Conservation (phyloP, 2,888 invertebrate genomes). For the Ramazzottius varieornatus region DNA sequence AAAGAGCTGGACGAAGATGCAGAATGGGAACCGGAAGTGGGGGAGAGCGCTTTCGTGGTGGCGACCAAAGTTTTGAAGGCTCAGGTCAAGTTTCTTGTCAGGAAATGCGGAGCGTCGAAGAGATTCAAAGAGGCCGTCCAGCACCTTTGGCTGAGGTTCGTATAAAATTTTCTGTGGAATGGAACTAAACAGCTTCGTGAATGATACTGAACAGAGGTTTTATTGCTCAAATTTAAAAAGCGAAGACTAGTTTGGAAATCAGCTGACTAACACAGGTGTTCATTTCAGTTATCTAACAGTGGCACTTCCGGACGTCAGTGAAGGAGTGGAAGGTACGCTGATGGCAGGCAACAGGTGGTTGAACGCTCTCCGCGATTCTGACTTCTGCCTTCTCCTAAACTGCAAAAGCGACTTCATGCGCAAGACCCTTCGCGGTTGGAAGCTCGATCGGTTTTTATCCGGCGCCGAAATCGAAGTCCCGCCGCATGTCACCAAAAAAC, state of each 20-base stretch:
- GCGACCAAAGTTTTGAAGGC: neutral
- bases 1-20: too few species aligned
- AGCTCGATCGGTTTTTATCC: too few species aligned
- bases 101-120: neutral
- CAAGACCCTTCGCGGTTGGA: neutral
- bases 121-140: neutral
- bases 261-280: too few species aligned
- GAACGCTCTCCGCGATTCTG: neutral
- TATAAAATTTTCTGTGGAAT: neutral
- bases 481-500: neutral
- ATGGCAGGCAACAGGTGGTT: neutral
- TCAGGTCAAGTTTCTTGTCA: neutral
- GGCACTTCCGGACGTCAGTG: neutral
- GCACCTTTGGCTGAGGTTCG: neutral
- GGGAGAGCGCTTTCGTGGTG: neutral
- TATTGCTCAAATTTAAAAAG: neutral
- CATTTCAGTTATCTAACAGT: neutral
- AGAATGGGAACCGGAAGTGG: too few species aligned
- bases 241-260: neutral
- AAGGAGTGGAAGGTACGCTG: neutral
- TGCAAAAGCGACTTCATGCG: neutral
- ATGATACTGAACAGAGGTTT: too few species aligned
- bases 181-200: too few species aligned
- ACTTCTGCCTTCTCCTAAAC: neutral
- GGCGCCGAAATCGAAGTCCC: neutral